Conservation (phyloP, 1,140 invertebrate genomes). For the Mya arenaria region DNA sequence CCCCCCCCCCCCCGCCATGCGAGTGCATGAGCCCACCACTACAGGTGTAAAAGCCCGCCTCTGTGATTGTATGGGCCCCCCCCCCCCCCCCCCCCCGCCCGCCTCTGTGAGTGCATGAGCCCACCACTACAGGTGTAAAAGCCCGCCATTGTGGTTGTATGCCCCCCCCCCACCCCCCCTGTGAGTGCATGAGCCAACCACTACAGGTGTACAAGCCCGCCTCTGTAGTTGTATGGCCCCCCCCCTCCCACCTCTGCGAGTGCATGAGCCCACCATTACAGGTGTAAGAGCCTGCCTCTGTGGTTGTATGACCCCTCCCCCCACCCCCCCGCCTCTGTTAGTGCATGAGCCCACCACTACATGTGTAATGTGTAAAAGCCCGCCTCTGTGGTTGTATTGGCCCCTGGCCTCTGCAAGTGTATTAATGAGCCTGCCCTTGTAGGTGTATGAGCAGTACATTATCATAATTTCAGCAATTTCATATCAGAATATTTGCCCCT, state of each 20-base stretch:
- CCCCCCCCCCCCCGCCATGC: not conserved
- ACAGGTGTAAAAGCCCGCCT: not conserved
- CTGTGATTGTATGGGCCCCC: not conserved
- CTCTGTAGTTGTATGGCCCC: not conserved
- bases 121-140: too few species aligned
- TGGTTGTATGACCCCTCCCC: too few species aligned
- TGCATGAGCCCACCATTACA: too few species aligned
- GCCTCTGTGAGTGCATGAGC: not conserved
- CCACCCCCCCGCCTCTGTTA: not conserved
- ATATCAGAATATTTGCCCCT: too few species aligned
- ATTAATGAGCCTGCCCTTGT: too few species aligned
- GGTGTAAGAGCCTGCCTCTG: too few species aligned
- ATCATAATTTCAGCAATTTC: too few species aligned
- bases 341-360: not conserved
- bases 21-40: not conserved
- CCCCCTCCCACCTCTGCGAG: not conserved
- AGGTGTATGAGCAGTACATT: too few species aligned
- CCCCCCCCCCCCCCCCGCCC: not conserved
- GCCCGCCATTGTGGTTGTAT: too few species aligned
- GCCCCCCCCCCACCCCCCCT: not conserved
- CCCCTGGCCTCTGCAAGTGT: not conserved
- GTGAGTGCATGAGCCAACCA: not conserved
- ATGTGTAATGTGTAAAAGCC: not conserved
- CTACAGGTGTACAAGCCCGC: not conserved
- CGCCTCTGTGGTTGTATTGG: not conserved